A percentile compares a stretch with the other conserved stretches of the same genome.
These are phyloP conservation scores for Andrena marginata DNA, from an alignment of 2,888 invertebrate genomes.

Conservation along the genomic window DNA sequence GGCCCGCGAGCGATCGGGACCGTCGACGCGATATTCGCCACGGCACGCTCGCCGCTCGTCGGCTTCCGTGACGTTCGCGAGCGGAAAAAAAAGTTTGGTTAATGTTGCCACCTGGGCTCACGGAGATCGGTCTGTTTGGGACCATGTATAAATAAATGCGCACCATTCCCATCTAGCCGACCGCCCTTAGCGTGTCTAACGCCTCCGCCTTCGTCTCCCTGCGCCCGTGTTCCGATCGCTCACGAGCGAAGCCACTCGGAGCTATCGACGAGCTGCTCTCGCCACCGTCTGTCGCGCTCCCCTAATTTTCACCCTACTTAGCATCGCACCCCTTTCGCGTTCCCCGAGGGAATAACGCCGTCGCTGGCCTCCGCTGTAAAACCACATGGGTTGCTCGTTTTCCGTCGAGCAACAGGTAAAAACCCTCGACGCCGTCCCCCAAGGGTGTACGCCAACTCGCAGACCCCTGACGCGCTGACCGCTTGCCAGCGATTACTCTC, in stretches of 20 bases:
- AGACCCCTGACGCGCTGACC: not conserved
- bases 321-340: constrained; percentile 22
- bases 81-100: constrained; percentile 84
- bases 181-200: constrained; percentile 3
- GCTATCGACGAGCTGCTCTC: constrained; percentile 21
- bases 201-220: not conserved
- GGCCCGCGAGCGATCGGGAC: constrained; percentile 22
- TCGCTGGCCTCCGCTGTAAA: not conserved
- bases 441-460: not conserved
- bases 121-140: constrained; percentile 71
- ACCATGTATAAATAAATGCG: constrained; percentile 67
- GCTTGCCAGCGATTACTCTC: constrained; percentile 12
- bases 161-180: constrained; percentile 29
- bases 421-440: constrained; percentile 1
- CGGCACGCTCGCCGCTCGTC: constrained; percentile 3
- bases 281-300: constrained; percentile 50
- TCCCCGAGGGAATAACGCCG: not conserved
- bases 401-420: constrained; percentile 65
- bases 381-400: constrained; percentile 15
- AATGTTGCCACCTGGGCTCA: constrained; percentile 84
- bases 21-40: constrained; percentile 13
- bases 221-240: not conserved
- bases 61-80: constrained; percentile 62
- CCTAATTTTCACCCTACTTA: constrained; percentile 34
- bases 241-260: not conserved